Conservation (phyloP, 2,797 vertebrate genomes). For the Schizopygopsis malacanthus region DNA sequence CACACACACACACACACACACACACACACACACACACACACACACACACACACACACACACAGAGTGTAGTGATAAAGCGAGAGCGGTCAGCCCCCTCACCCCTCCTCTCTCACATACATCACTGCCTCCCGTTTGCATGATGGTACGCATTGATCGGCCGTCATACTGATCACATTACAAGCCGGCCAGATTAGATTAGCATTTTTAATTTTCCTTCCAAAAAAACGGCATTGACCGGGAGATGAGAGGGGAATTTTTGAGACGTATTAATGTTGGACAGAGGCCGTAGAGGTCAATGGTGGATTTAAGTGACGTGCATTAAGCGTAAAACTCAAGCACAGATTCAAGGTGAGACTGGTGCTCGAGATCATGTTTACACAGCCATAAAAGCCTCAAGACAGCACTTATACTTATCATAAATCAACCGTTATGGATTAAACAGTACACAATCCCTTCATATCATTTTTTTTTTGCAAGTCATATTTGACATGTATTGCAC, state of each 20-base stretch:
- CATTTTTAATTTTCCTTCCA: slow-evolving; percentile 95
- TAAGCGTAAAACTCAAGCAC: slow-evolving; percentile 4
- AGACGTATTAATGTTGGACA: slow-evolving; percentile 59
- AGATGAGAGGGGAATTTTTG: slow-evolving; percentile 68
- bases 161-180: slow-evolving; percentile 91
- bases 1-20: no score
- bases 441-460: background rate
- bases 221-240: slow-evolving; percentile 68
- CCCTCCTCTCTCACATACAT: slow-evolving; percentile 65
- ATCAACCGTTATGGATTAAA: background rate
- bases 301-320: slow-evolving; percentile 25
- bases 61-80: slow-evolving; percentile 83
- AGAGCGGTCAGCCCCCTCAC: slow-evolving; percentile 72
- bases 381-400: background rate
- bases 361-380: slow-evolving; percentile 31
- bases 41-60: slow-evolving; percentile 43
- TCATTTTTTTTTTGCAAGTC: background rate
- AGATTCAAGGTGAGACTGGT: slow-evolving; percentile 25
- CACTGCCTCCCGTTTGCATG: slow-evolving; percentile 73
- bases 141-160: slow-evolving; percentile 87
- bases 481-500: background rate
- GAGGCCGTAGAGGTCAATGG: slow-evolving; percentile 39
- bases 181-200: slow-evolving; percentile 91
- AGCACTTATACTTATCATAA: background rate
- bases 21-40: background rate